A percentile compares a stretch with the other conserved stretches of the same genome.
Evolutionary conservation across 2,113 vertebrate genomes (phyloP).

Genomic region (Cottus gobio): DNA sequence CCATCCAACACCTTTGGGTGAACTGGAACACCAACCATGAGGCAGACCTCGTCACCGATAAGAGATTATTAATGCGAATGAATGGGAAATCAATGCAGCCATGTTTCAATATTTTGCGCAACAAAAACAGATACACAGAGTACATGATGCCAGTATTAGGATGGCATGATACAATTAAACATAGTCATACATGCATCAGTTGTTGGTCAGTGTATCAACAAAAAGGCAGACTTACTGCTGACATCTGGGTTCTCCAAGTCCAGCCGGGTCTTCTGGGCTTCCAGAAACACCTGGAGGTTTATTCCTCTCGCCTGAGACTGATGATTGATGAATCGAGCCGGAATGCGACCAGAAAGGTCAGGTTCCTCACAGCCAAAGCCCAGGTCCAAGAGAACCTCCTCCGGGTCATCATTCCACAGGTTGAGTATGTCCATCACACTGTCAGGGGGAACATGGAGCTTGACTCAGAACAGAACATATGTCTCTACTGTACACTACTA

Average conservation of each 20-base stretch:
- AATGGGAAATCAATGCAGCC: neutral
- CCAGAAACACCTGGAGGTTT: constrained; percentile 86
- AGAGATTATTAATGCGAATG: neutral
- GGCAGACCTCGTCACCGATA: neutral
- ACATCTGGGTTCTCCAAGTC: constrained; percentile 87
- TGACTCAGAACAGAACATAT: neutral
- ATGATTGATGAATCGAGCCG: constrained; percentile 87
- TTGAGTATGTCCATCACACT: constrained; percentile 88
- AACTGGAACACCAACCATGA: no score
- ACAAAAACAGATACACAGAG: neutral
- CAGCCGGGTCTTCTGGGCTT: constrained; percentile 88
- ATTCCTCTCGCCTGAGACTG: constrained; percentile 89
- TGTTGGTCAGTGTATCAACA: no score
- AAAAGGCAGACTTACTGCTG: constrained; percentile 82
- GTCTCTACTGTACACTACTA: neutral
- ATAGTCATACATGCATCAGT: neutral
- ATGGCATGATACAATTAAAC: neutral
- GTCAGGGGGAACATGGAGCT: constrained; percentile 55
- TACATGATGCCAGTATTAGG: no score
- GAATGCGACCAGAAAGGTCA: constrained; percentile 88
- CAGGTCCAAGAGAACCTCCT: constrained; percentile 91
- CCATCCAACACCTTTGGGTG: no score
- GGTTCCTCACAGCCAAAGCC: constrained; percentile 92
- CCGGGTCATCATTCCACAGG: constrained; percentile 88
- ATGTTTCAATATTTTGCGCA: no score